Base-by-base conservation (phyloP, 2,888 invertebrate species). In the Sialis fuliginosa region DNA sequence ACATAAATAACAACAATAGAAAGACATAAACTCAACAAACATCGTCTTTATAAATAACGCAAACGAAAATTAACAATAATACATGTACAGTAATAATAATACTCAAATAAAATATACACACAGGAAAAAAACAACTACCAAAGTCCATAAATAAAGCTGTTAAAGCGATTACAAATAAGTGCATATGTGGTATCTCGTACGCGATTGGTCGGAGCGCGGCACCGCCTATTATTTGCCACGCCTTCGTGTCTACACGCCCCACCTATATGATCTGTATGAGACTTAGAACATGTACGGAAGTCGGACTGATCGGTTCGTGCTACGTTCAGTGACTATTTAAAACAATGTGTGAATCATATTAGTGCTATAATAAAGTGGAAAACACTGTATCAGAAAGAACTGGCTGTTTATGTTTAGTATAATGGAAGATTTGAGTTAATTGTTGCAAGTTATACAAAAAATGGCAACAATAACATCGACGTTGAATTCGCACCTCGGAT, bases 101-200 rank as follows among this genome's bases (percentile, higher is more conserved):
- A 22, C n/a, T n/a, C n/a, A n/a, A n/a, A n/a, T n/a, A n/a, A n/a
- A n/a, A 22, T 22, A 22, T 22, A 22, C 22, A 22, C n/a, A n/a
- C n/a, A 22, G 22, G 22, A 22, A 22, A 22, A 22, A 22, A 22
- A 44, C 10, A 12, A n/a, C 33, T 12, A 22, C 34, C 32, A 12
- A 39, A 30, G 40, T 22, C 33, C 34, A 47, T 47, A 47, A 47
- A 47, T 47, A 47, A 47, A 47, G 47, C 35, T 47, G 47, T 47
- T 40, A 47, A 47, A n/a, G n/a, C 34, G n/a, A 33, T 30, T 40
- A 39, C 46, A 39, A 22, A 39, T 31, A 32, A 39, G 31, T 46
- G 31, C 32, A 30, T 39, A 9, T n/a, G 31, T 45, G 39, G 10
- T 10, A 39, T 9, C 10, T 32, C 31, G 10, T 10, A 10, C 10